These are phyloP conservation scores for Plemyria rubiginata DNA, from an alignment of 2,888 invertebrate species.

Conservation along the genomic window DNA sequence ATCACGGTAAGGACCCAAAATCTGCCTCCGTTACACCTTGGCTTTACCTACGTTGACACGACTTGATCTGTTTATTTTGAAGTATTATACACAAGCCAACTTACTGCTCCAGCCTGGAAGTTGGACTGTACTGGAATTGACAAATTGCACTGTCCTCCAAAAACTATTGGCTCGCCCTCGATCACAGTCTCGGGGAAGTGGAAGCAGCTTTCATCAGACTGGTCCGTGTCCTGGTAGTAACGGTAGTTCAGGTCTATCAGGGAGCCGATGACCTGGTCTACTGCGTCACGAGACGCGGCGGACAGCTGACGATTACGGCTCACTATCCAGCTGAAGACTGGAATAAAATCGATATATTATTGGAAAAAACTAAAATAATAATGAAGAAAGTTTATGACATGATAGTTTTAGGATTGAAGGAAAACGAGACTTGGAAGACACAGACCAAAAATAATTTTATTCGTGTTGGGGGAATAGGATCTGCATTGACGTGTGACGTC, in stretches of 20 bases:
- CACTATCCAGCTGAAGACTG: constrained; percentile 75
- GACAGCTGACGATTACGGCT: constrained; percentile 59
- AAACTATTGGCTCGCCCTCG: constrained; percentile 49
- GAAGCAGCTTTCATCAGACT: constrained; percentile 58
- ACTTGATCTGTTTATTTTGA: too few species aligned
- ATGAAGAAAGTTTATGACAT: too few species aligned
- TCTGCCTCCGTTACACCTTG: too few species aligned
- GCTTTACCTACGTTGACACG: too few species aligned
- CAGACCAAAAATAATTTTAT: too few species aligned
- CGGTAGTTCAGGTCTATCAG: constrained; percentile 53
- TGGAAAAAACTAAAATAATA: neutral
- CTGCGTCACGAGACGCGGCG: constrained; percentile 41
- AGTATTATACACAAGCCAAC: constrained; percentile 31
- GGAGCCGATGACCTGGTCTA: constrained; percentile 52
- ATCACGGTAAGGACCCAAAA: too few species aligned
- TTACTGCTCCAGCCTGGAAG: constrained; percentile 58
- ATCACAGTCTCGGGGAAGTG: constrained; percentile 52
- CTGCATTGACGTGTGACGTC: too few species aligned
- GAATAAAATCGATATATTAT: neutral
- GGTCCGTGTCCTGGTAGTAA: constrained; percentile 53
- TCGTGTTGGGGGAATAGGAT: too few species aligned
- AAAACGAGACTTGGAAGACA: neutral
- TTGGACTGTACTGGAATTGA: constrained; percentile 51
- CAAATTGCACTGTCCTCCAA: constrained; percentile 58
- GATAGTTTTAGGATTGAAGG: too few species aligned